Evolutionary conservation across 1,140 invertebrate genomes (phyloP).

Genomic region (Heliconius hermathena): DNA sequence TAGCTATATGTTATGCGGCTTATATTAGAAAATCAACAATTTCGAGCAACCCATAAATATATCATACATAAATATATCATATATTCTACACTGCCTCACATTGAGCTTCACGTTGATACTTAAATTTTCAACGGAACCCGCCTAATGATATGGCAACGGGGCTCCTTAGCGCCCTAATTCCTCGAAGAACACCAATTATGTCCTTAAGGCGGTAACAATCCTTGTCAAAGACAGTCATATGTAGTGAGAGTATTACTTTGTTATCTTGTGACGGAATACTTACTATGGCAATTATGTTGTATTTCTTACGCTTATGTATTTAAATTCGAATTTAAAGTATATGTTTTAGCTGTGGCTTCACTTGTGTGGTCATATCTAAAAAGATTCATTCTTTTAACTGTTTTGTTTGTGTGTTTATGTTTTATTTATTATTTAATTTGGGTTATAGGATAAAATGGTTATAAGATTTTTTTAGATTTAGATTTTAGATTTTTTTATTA

Average conservation of each 20-base stretch:
- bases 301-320: neutral
- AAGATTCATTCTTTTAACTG: too few relatives aligned
- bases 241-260: neutral
- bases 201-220: conserved; percentile 12
- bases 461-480: too few relatives aligned
- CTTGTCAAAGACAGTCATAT: conserved; percentile 15
- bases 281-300: neutral
- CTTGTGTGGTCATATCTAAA: too few relatives aligned
- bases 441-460: too few relatives aligned
- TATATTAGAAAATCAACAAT: too few relatives aligned
- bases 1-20: too few relatives aligned
- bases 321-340: neutral
- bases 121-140: neutral
- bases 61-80: neutral
- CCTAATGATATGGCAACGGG: conserved; percentile 2
- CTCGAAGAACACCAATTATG: conserved; percentile 16
- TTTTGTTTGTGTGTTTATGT: too few relatives aligned
- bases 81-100: neutral
- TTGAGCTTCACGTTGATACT: neutral
- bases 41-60: too few relatives aligned
- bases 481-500: too few relatives aligned
- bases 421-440: too few relatives aligned
- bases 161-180: conserved; percentile 17
- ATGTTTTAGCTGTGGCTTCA: too few relatives aligned
- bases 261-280: neutral